A percentile compares a stretch with the other conserved stretches of the same genome.
Evolutionary conservation across 1,140 invertebrate species (phyloP).

Genomic region (Micrasema longulum): DNA sequence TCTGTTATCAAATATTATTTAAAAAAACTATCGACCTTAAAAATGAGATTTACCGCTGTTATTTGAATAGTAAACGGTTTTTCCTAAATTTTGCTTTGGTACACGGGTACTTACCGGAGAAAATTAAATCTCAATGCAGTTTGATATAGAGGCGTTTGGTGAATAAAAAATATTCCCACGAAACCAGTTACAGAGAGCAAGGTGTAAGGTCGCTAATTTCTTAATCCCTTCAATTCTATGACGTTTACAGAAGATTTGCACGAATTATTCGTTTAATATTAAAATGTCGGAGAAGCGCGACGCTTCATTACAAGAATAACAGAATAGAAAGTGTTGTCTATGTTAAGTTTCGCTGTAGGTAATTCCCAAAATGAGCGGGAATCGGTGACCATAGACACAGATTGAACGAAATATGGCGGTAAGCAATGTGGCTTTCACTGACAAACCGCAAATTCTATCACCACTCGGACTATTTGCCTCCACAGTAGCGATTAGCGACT

Average conservation of each 20-base stretch:
- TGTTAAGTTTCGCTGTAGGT: slow-evolving; percentile 11
- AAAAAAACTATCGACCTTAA: too few relatives aligned
- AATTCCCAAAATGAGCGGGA: slow-evolving; percentile 37
- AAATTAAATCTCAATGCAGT: not conserved
- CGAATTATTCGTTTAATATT: slow-evolving; percentile 10
- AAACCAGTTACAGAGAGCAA: not conserved
- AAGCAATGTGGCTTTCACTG: slow-evolving; percentile 29
- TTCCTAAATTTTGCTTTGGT: too few relatives aligned
- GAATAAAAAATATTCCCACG: too few relatives aligned
- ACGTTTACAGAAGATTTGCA: slow-evolving; percentile 13
- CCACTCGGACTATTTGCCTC: not conserved
- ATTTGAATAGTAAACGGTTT: too few relatives aligned
- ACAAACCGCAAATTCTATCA: slow-evolving; percentile 24
- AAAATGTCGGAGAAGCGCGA: slow-evolving; percentile 6
- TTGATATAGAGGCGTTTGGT: not conserved
- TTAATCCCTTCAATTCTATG: slow-evolving; percentile 6
- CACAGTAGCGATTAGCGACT: slow-evolving; percentile 17
- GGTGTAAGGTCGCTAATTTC: slow-evolving; percentile 2
- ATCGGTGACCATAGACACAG: slow-evolving; percentile 28
- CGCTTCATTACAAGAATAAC: slow-evolving; percentile 19
- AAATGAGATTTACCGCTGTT: too few relatives aligned
- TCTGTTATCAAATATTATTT: too few relatives aligned
- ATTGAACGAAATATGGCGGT: slow-evolving; percentile 28
- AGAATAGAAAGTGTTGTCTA: slow-evolving; percentile 34
- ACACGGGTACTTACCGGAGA: not conserved